phyloP scores from a whole-genome alignment of 2,113 vertebrate genomes.

The Pterocles burchelli region DNA sequence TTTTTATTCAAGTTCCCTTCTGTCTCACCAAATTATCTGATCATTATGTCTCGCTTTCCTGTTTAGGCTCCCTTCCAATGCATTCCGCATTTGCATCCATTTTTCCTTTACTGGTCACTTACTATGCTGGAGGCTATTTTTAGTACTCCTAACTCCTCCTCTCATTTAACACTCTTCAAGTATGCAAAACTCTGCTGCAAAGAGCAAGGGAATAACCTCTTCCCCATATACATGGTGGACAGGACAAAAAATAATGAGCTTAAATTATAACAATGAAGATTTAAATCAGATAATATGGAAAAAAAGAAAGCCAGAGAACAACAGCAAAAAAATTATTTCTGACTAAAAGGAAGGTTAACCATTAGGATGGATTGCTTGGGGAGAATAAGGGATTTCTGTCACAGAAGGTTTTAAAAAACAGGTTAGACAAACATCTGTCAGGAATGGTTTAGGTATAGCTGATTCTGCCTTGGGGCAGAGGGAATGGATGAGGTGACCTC shows the following conservation, averaged over 20 bases:
- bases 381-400: conserved; percentile 12
- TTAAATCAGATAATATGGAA: not conserved
- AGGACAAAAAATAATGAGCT: not conserved
- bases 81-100: not conserved
- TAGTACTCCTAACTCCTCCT: not conserved
- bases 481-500: conserved; percentile 44
- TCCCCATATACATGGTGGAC: not conserved
- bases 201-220: not conserved
- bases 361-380: not conserved
- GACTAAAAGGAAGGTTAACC: not conserved
- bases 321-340: not conserved
- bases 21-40: conserved; percentile 48
- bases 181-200: not conserved
- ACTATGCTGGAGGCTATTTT: conserved; percentile 5
- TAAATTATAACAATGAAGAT: not conserved
- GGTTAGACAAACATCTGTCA: conserved; percentile 63
- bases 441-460: conserved; percentile 37
- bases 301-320: not conserved
- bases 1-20: conserved; percentile 50
- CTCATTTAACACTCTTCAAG: not conserved
- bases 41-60: not conserved
- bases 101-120: conserved; percentile 23
- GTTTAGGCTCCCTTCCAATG: conserved; percentile 5
- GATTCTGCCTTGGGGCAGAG: conserved; percentile 46
- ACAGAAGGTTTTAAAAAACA: conserved; percentile 12